These are phyloP conservation scores for Avahi laniger DNA, from an alignment of 2,797 vertebrate genomes.

Conservation along the genomic window DNA sequence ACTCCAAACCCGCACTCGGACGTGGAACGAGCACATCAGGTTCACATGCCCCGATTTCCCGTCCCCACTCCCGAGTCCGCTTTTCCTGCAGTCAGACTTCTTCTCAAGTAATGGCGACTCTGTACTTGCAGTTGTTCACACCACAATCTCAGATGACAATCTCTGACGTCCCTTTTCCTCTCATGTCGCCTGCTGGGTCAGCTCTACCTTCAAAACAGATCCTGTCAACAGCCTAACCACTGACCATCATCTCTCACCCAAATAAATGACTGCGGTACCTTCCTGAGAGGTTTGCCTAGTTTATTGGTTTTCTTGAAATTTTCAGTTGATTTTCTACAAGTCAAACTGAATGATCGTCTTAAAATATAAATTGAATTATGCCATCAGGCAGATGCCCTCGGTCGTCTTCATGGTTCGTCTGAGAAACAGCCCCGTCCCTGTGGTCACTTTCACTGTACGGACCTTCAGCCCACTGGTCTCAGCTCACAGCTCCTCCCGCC, in stretches of 20 bases:
- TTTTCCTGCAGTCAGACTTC: no score
- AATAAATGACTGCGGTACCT: neutral
- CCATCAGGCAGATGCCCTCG: neutral
- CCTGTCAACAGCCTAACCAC: neutral
- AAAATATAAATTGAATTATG: neutral
- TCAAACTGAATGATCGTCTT: neutral
- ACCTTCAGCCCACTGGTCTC: no score
- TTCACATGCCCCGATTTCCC: neutral
- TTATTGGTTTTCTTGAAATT: neutral
- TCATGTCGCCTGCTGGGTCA: neutral
- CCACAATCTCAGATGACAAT: no score
- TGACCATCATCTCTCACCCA: no score
- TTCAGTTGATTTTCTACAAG: neutral
- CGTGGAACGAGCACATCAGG: neutral
- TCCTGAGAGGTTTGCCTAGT: neutral
- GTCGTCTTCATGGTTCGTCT: no score
- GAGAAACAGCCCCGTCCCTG: neutral
- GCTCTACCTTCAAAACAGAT: neutral
- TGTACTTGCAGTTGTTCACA: neutral
- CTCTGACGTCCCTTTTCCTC: neutral
- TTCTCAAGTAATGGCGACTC: neutral
- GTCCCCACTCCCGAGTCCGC: neutral
- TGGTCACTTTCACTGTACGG: fast-evolving
- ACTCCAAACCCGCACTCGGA: no score
- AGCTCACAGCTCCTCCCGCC: neutral